Evolutionary conservation across 2,113 vertebrate genomes (phyloP).

Genomic region (Varanus komodoensis): DNA sequence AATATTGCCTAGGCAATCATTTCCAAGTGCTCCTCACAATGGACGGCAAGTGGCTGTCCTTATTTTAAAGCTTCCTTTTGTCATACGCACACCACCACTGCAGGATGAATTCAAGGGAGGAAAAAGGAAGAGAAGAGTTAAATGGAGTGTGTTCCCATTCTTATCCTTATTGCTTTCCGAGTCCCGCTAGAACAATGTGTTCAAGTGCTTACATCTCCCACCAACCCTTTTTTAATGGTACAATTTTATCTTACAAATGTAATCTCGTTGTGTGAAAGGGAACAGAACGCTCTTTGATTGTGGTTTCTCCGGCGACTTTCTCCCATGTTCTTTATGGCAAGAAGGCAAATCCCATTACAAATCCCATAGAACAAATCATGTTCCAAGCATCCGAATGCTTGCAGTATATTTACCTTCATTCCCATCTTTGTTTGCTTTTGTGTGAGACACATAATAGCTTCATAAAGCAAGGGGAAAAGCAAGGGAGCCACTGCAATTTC

Average conservation of each 20-base stretch:
- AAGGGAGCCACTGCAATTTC: background rate
- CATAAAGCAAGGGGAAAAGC: conserved; percentile 26
- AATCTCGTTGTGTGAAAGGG: conserved; percentile 20
- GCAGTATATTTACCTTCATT: conserved; percentile 15
- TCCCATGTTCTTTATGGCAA: conserved; percentile 7
- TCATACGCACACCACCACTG: background rate
- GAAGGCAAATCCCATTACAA: conserved; percentile 41
- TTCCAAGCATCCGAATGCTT: conserved; percentile 30
- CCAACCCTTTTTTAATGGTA: conserved; percentile 23
- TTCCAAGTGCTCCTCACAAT: background rate
- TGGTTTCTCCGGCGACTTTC: conserved; percentile 13
- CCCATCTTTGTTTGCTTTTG: conserved; percentile 31
- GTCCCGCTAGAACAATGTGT: conserved; percentile 31
- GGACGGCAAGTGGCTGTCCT: background rate
- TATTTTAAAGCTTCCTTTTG: background rate
- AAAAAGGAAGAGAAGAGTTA: background rate
- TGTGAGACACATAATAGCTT: background rate
- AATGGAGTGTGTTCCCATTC: background rate
- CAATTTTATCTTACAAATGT: conserved; percentile 37
- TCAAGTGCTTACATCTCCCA: conserved; percentile 40
- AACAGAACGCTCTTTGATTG: conserved; percentile 25
- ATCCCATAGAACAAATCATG: background rate
- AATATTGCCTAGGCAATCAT: background rate
- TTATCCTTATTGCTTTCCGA: conserved; percentile 26
- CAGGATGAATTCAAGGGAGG: conserved; percentile 3